Base-by-base conservation (phyloP, 2,797 vertebrate species). In the Florisuga fusca region DNA sequence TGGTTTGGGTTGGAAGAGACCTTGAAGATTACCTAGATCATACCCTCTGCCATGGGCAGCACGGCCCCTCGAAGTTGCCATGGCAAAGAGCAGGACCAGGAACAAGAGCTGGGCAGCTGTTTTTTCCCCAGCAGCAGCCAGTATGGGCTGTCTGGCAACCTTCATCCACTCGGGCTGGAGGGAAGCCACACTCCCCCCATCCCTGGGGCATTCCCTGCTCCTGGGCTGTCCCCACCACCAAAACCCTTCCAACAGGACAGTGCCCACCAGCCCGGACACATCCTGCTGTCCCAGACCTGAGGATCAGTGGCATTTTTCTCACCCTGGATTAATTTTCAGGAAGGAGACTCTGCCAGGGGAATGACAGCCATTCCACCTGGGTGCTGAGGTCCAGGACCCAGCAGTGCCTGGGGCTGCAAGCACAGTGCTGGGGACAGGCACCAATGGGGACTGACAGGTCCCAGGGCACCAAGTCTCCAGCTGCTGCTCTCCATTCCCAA, bases 131-230 rank as follows among this genome's bases (percentile, higher is more conserved):
- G 5, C 46, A 10, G 55, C 0, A 1, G 58, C 45, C 7, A 26
- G 0, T 45, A 2, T 6, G 33, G 36, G 12, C 34, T 1, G 29
- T 34, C 5, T 5, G 34, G 23, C 4, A 2, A 21, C 23, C 57
- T 21, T 4, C 66, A 27, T 4, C 68, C 1, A 0, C 51, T n/a
- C 4, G 0, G 29, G 50, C 72, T 21, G 18, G 2, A 58, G 36
- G 29, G 43, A 55, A 59, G 64, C 15, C 55, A 7, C 1, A 0
- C 6, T 58, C 6, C 43, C 14, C 17, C 4, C 20, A 3, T 43
- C n/a, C 13, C 27, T 9, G 1, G 20, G 21, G 14, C 0, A 1
- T 16, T 19, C 46, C 64, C 51, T 12, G 51, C 20, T 41, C 57
- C 69, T 0, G 9, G 29, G 27, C 33, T 31, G 41, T 59, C 15